These are phyloP conservation scores for Lasioglossum lativentre DNA, from an alignment of 2,888 invertebrate species.

Conservation along the genomic window DNA sequence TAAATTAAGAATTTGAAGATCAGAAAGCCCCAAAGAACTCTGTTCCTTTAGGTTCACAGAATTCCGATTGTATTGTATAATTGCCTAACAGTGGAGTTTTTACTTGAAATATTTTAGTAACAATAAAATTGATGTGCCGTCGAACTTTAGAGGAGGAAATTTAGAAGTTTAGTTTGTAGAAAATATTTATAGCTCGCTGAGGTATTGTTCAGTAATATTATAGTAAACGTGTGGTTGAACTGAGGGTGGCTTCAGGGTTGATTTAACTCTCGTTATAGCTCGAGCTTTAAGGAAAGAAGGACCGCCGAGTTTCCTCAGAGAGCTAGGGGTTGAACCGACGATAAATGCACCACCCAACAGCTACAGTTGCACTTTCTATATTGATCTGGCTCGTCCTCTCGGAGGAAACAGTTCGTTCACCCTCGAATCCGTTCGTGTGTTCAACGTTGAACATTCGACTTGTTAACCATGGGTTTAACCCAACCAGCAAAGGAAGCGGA, in stretches of 20 bases:
- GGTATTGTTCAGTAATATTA: background rate
- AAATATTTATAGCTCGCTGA: background rate
- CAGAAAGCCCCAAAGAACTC: too few relatives aligned
- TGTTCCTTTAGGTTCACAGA: background rate
- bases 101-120: background rate
- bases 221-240: background rate
- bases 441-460: background rate
- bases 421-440: conserved; percentile 41
- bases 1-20: background rate
- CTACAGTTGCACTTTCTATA: conserved; percentile 65
- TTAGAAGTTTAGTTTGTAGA: background rate
- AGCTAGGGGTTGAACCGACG: conserved; percentile 24
- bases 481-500: background rate
- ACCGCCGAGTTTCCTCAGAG: conserved; percentile 15
- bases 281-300: conserved; percentile 12
- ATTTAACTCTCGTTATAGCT: conserved; percentile 36
- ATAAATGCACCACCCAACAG: conserved; percentile 48
- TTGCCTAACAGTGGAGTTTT: background rate
- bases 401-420: conserved; percentile 62
- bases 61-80: background rate
- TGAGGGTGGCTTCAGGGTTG: background rate
- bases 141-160: background rate
- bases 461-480: background rate
- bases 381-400: conserved; percentile 56
- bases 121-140: background rate